phyloP scores from a whole-genome alignment of 1,140 invertebrate species.

The Homalodisca vitripennis region DNA sequence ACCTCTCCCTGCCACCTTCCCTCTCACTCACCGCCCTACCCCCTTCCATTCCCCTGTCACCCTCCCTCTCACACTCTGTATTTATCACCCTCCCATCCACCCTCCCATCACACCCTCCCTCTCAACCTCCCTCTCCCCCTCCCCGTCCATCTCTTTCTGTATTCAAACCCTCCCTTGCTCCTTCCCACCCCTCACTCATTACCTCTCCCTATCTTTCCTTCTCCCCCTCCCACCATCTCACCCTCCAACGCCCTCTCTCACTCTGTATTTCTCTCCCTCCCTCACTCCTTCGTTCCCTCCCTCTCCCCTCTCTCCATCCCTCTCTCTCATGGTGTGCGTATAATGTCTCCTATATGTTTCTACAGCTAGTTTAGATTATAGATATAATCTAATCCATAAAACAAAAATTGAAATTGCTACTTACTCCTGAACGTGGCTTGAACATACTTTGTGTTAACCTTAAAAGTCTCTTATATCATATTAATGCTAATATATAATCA shows the following conservation, averaged over 20 bases:
- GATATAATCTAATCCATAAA: too few species aligned
- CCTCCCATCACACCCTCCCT: not conserved
- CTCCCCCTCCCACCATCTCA: too few species aligned
- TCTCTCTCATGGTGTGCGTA: too few species aligned
- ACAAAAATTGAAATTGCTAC: too few species aligned
- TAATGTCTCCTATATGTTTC: too few species aligned
- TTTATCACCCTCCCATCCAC: too few species aligned
- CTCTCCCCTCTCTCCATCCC: not conserved
- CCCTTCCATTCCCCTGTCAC: not conserved
- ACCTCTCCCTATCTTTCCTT: not conserved
- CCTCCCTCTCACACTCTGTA: not conserved
- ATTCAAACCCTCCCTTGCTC: not conserved
- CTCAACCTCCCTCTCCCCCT: not conserved
- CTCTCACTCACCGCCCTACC: not conserved
- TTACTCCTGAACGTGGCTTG: too few species aligned
- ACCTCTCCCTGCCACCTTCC: not conserved
- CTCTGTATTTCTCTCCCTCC: not conserved
- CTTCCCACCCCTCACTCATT: not conserved
- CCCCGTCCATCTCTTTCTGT: not conserved
- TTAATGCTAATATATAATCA: too few species aligned
- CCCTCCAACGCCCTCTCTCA: not conserved
- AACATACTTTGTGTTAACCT: too few species aligned
- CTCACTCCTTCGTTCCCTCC: not conserved
- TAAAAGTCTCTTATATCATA: too few species aligned
- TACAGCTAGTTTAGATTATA: too few species aligned